Base-by-base conservation (phyloP, 2,113 vertebrate genomes). In the Speoplatyrhinus poulsoni region DNA sequence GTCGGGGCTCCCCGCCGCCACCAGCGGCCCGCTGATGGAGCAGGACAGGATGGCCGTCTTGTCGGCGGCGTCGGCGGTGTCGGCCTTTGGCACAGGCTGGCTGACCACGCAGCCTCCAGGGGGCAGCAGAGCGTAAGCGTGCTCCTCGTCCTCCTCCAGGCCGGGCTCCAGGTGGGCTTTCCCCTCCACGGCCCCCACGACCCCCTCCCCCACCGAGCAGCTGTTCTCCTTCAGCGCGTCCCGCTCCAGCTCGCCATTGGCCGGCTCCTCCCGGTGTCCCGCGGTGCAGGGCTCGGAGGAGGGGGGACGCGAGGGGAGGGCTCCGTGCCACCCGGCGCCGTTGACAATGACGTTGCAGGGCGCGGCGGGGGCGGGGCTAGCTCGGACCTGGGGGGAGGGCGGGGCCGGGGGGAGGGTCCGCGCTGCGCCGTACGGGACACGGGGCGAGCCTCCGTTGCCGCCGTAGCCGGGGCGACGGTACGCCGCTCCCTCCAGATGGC, bases 221-320 rank as follows among this genome's bases (percentile, higher is more conserved):
- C 95, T 99, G 93, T 99, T 99, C 89, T 99, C 98, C 90, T 99
- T 99, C 52, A 99, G 93, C 0, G 97, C 95, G 81, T 99, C 98
- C 82, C 91, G 92, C 89, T 99, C 97, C 0, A 88, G 87, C 72
- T 98, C 96, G 46, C 90, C 86, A 3, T 88, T 90, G 15, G 81
- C 81, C 12, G 85, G 82, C 13, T 84, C 67, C 46, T 79, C 68
- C 66, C 17, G 84, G 52, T 87, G 26, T 26, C 26, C 26, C 26
- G 26, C 85, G n/a, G 73, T 59, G 48, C 67, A 84, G 32, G 84
- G 79, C 64, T 91, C 87, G 16, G 83, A 77, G 12, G 75, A 48
- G 58, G 88, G 73, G 13, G 26, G 36, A 4, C 36, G 36, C 26
- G 26, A 26, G 36, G 36, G 53, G 67, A 76, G 86, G 62, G 82